phyloP scores from a whole-genome alignment of 2,113 vertebrate species.

The Eupsittula cactorum region DNA sequence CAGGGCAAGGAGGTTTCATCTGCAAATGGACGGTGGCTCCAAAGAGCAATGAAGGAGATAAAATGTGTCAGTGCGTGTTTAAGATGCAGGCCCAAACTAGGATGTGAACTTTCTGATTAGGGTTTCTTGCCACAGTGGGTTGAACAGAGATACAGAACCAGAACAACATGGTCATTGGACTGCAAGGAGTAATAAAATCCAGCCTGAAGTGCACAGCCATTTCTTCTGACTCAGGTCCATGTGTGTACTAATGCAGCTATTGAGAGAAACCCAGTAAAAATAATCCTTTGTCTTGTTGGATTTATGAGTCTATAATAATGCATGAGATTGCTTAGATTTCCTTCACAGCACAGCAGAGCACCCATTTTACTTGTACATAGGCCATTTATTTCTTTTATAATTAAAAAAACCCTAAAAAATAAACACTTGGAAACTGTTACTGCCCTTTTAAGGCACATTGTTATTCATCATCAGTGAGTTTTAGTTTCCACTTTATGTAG shows the following conservation, averaged over 20 bases:
- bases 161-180: neutral
- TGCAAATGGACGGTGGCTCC: neutral
- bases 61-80: fast-evolving
- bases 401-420: neutral
- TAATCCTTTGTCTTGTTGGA: neutral
- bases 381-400: neutral
- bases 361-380: neutral
- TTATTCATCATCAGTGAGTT: conserved; percentile 59
- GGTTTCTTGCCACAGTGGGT: neutral
- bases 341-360: neutral
- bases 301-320: neutral
- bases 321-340: neutral
- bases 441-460: conserved; percentile 55
- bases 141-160: neutral
- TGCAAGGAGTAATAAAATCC: neutral
- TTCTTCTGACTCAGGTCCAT: neutral
- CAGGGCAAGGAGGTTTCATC: neutral
- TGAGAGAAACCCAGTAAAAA: neutral
- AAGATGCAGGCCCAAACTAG: neutral
- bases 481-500: conserved; percentile 71
- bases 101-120: neutral
- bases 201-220: neutral
- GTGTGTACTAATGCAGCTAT: neutral
- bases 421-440: conserved; percentile 36
- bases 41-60: fast-evolving